Percentiles rank a stretch among this genome's conserved stretches.
These are phyloP conservation scores for Megaustenia siamemsis DNA, from an alignment of 2,888 invertebrate genomes.

Conservation along the genomic window DNA sequence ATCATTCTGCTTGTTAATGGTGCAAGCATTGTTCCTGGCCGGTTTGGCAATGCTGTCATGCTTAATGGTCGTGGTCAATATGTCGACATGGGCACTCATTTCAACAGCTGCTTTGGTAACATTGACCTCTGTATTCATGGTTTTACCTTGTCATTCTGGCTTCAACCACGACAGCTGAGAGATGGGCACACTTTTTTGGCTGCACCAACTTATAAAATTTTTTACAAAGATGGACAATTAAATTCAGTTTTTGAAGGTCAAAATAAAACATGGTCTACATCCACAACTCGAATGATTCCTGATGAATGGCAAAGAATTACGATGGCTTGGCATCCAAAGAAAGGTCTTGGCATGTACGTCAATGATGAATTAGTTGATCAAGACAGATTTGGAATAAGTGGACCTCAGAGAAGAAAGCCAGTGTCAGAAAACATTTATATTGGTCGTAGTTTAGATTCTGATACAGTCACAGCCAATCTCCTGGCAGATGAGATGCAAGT, in stretches of 20 bases:
- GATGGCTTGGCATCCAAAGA: slow-evolving; percentile 75
- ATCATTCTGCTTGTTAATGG: slow-evolving; percentile 63
- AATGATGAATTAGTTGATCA: slow-evolving; percentile 65
- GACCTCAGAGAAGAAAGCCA: slow-evolving; percentile 61
- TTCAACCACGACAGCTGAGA: slow-evolving; percentile 66
- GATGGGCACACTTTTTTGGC: slow-evolving; percentile 73
- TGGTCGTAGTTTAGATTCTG: slow-evolving; percentile 64
- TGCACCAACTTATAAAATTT: slow-evolving; percentile 74
- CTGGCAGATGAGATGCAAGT: slow-evolving; percentile 77
- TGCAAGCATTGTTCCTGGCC: slow-evolving; percentile 67
- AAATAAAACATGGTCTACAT: slow-evolving; percentile 70
- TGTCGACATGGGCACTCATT: slow-evolving; percentile 73
- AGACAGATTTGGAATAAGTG: slow-evolving; percentile 48
- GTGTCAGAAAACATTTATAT: slow-evolving; percentile 62
- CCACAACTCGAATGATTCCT: slow-evolving; percentile 61
- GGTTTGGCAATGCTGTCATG: slow-evolving; percentile 63
- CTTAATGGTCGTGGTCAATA: slow-evolving; percentile 76
- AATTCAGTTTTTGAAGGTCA: slow-evolving; percentile 66
- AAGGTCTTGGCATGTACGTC: slow-evolving; percentile 74
- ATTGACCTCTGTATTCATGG: slow-evolving; percentile 74
- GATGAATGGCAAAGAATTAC: slow-evolving; percentile 75
- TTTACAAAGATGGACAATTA: slow-evolving; percentile 70
- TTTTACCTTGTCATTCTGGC: slow-evolving; percentile 69
- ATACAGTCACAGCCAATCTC: slow-evolving; percentile 64
- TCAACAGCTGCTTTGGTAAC: slow-evolving; percentile 75